Evolutionary conservation across 2,888 invertebrate species (phyloP), one percentile per base, ranked within the genome.

Genomic region (Torymus aiolomorphi): DNA sequence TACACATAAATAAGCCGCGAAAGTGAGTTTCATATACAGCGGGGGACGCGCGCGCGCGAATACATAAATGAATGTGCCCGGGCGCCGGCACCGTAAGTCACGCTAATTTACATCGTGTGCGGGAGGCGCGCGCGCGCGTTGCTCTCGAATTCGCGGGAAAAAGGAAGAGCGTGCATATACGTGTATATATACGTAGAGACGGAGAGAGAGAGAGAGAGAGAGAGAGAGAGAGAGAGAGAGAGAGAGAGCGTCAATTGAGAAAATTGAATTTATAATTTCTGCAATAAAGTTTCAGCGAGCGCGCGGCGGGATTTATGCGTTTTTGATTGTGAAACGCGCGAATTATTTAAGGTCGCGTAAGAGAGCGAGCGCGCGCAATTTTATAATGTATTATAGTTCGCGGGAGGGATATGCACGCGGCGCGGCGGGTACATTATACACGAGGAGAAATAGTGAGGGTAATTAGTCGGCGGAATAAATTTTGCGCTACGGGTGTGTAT

Each of bases 191-290:
- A 42, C 42, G 31, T 31, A 31, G 52, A 20, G 42, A 13, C 31
- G 5, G 52, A 3, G 59, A 54, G 31, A 42, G 13, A 5, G 54
- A n/a, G n/a, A n/a, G n/a, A n/a, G n/a, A n/a, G n/a, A 1, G 14
- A 24, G 54, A 4, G 59, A 56, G 14, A 24, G 61, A 57, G 31
- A 31, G 66, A 1, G 14, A 24, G 54, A 4, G 59, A 56, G 14
- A 24, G 61, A 57, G 31, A 31, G 66, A 51, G 18, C 59, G 16
- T 54, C 80, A 74, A 80, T 80, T 63, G 80, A 67, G 80, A 59
- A 70, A 76, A 77, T 80, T 80, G 70, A 77, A 80, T 77, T 80
- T 77, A 80, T 77, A 80, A 80, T 80, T 80, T 76, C 63, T 70
- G 73, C 65, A 54, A 77, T 80, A 76, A 80, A 76, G 72, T 76